phyloP scores from a whole-genome alignment of 2,113 vertebrate genomes.

The Peromyscus polionotus region DNA sequence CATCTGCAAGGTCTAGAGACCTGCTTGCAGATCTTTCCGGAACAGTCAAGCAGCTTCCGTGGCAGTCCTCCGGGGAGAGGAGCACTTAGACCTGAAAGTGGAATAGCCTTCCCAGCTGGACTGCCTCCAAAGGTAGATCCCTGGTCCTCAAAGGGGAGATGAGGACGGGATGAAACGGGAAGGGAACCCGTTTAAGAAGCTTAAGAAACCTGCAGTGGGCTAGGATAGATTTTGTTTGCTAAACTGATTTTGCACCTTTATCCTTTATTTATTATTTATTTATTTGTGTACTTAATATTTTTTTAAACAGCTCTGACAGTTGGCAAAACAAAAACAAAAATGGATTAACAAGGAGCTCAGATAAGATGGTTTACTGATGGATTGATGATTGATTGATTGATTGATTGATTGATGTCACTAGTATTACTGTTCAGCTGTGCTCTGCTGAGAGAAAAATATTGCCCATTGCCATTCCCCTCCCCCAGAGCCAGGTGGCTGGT shows the following conservation, averaged over 20 bases:
- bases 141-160: background rate
- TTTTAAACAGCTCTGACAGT: background rate
- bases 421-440: background rate
- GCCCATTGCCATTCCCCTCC: background rate
- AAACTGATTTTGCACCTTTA: background rate
- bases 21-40: background rate
- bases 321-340: background rate
- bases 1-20: background rate
- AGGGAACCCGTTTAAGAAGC: background rate
- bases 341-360: background rate
- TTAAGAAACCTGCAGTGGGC: background rate
- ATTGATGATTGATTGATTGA: background rate
- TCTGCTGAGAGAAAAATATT: background rate
- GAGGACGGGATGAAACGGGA: background rate
- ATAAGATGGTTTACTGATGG: background rate
- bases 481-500: background rate
- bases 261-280: background rate
- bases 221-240: background rate
- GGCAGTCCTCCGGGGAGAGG: fast-evolving
- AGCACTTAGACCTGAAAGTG: background rate
- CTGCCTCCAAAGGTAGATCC: background rate
- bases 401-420: background rate
- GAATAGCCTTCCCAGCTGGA: background rate
- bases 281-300: background rate
- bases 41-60: background rate